Evolutionary conservation across 1,140 invertebrate genomes (phyloP).

Genomic region (Drosophila asahinai): DNA sequence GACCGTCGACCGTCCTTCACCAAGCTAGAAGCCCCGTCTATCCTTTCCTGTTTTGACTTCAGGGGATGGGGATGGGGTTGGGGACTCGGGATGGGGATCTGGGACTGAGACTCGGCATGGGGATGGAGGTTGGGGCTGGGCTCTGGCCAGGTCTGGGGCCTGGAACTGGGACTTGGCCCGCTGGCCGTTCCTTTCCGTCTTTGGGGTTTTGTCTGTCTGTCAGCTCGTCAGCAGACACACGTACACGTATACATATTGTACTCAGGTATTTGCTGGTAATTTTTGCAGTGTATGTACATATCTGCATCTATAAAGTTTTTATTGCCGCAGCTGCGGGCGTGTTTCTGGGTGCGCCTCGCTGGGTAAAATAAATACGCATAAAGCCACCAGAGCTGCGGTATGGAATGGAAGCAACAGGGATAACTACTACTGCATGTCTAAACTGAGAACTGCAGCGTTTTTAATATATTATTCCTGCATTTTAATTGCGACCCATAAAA

Average conservation of each 20-base stretch:
- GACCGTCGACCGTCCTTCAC: constrained; percentile 79
- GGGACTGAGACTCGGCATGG: constrained; percentile 6
- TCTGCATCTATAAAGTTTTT: constrained; percentile 66
- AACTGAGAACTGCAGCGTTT: constrained; percentile 18
- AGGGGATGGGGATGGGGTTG: constrained; percentile 17
- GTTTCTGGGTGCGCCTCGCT: constrained; percentile 74
- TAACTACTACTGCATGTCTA: constrained; percentile 29
- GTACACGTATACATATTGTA: constrained; percentile 10
- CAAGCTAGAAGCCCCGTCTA: constrained; percentile 66
- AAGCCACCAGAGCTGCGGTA: constrained; percentile 28
- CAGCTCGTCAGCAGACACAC: constrained; percentile 63
- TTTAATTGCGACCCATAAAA: constrained; percentile 52
- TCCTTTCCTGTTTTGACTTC: constrained; percentile 70
- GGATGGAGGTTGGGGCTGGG: constrained; percentile 6
- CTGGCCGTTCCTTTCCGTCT: constrained; percentile 64
- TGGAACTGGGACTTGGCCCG: constrained; percentile 39
- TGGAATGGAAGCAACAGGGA: constrained; percentile 37
- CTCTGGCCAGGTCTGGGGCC: constrained; percentile 10
- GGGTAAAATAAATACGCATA: constrained; percentile 62
- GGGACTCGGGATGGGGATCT: constrained; percentile 21
- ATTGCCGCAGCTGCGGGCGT: constrained; percentile 77
- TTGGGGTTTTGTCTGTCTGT: constrained; percentile 68
- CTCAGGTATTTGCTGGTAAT: constrained; percentile 35
- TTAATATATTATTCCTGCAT: constrained; percentile 44
- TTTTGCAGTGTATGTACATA: constrained; percentile 55